Conservation (phyloP, 2,797 vertebrate species). For the Graptemys geographica region DNA sequence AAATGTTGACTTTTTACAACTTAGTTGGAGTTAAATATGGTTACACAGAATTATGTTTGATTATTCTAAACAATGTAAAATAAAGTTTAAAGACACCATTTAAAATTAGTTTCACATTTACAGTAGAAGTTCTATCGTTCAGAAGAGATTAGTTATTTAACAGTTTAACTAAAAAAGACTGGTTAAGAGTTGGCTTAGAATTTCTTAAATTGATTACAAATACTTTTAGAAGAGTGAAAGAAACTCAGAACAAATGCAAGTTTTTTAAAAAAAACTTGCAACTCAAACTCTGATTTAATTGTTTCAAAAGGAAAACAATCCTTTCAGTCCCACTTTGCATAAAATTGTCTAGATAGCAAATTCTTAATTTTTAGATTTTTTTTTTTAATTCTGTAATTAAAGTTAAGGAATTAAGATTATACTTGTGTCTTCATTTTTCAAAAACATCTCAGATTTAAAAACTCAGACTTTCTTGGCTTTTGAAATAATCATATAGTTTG, state of each 20-base stretch:
- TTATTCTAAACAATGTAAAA: too few species aligned
- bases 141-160: too few species aligned
- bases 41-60: too few species aligned
- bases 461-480: not conserved
- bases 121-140: too few species aligned
- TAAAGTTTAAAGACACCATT: too few species aligned
- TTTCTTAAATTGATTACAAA: not conserved
- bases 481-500: not conserved
- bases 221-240: not conserved
- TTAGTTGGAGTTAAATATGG: not conserved
- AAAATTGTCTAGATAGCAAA: not conserved
- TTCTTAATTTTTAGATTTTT: too few species aligned
- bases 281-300: not conserved
- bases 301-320: not conserved
- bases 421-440: not conserved
- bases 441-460: not conserved
- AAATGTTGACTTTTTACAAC: not conserved
- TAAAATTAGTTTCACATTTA: too few species aligned
- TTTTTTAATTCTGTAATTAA: not conserved
- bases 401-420: not conserved
- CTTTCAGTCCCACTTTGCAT: too few species aligned
- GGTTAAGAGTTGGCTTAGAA: too few species aligned
- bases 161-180: too few species aligned
- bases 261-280: not conserved
- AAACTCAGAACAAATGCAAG: too few species aligned